Conservation (phyloP, 2,888 invertebrate species). For the Syrphus vitripennis region DNA sequence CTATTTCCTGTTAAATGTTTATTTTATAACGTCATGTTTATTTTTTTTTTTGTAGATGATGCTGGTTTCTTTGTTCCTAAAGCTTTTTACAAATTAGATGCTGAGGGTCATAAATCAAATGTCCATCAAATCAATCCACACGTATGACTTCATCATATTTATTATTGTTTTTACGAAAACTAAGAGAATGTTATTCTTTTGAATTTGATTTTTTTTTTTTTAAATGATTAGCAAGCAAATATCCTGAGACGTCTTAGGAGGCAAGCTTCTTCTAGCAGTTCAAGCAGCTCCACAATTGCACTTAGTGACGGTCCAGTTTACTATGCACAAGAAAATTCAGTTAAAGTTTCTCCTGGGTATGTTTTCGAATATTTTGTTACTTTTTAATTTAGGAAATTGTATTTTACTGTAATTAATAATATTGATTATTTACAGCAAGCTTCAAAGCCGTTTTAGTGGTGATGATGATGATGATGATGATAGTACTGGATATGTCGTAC, state of each 20-base stretch:
- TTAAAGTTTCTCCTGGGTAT: constrained; percentile 52
- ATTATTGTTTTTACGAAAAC: neutral
- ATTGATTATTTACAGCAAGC: constrained; percentile 43
- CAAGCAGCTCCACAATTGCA: constrained; percentile 1
- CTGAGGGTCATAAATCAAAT: constrained; percentile 77
- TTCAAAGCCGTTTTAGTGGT: constrained; percentile 70
- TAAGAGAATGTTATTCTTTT: neutral
- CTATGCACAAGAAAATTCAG: constrained; percentile 67
- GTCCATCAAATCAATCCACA: constrained; percentile 76
- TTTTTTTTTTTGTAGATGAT: constrained; percentile 70
- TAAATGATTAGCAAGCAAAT: constrained; percentile 44
- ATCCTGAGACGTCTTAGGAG: constrained; percentile 60
- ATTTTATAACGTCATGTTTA: neutral
- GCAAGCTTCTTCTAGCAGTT: neutral
- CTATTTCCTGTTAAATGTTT: neutral
- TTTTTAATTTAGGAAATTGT: neutral
- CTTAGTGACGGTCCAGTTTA: constrained; percentile 67
- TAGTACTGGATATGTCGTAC: constrained; percentile 64
- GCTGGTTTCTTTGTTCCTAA: constrained; percentile 77
- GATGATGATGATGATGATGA: neutral
- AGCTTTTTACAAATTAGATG: constrained; percentile 77
- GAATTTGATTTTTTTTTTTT: neutral
- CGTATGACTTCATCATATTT: constrained; percentile 59
- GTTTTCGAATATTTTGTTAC: constrained; percentile 16
- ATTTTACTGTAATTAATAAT: neutral